Base-by-base conservation (phyloP, 2,113 vertebrate genomes). In the Lophochroa leadbeateri region DNA sequence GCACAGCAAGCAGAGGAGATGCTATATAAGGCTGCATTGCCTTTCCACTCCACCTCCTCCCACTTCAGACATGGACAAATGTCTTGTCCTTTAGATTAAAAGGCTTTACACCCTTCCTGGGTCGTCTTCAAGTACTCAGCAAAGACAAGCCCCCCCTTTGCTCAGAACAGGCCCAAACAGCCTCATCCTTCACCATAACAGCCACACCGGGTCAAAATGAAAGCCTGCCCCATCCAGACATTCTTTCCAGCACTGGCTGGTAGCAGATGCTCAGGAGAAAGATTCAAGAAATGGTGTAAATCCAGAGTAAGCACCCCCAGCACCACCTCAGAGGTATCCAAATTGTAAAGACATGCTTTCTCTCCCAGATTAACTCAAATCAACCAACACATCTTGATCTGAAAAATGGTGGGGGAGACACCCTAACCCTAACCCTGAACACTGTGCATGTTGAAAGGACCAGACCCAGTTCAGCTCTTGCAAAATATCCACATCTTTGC, bases 161-260 rank as follows among this genome's bases (percentile, higher is more conserved):
- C 46, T 91, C 53, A 83, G 25, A 28, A 77, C 50, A 85, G 44
- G 31, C 47, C 31, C 50, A 8, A 57, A 74, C 13, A 61, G 33
- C 50, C 52, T 24, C 55, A 70, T 63, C n/a, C 68, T 49, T 77
- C 63, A 74, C 28, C 7, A 2, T 5, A 49, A 69, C 0, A 10
- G 35, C 17, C 52, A 50, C 0, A 0, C 14, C 31, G 10, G 11
- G 10, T 65, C 39, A 49, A 77, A 86, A 60, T 0, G 1, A 3
- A 86, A 46, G 21, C 9, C 31, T 39, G 27, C 27, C 29, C 50
- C 24, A 14, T 29, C 28, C 49, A 4, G 46, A 4, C 29, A 16
- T 82, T 28, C 49, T 44, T 49, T 50, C 24, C 77, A 60, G 25
- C 11, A 19, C 24, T 7, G 55, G 4, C 18, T 68, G 74, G 60